Percentiles rank a stretch among this genome's conserved stretches.
phyloP scores from a whole-genome alignment of 2,797 vertebrate genomes.

The Triplophysa bombifrons region DNA sequence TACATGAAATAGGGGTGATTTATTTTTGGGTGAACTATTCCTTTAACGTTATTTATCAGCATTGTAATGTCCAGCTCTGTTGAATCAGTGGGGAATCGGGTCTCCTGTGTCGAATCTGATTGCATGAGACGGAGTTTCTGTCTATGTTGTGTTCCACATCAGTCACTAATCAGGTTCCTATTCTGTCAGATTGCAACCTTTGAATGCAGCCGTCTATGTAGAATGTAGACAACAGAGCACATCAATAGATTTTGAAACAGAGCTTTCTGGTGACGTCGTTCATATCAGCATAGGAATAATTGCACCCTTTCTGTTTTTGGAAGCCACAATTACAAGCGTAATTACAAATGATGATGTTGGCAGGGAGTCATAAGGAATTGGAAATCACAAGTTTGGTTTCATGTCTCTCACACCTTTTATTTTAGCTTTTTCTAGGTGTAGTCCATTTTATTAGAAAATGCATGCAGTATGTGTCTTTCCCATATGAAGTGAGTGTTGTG shows the following conservation, averaged over 20 bases:
- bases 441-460: slow-evolving; percentile 16
- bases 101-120: background rate
- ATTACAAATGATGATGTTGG: slow-evolving; percentile 26
- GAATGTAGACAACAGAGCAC: background rate
- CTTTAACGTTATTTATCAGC: background rate
- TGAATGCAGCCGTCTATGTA: background rate
- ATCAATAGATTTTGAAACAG: background rate
- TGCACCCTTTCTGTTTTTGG: slow-evolving; percentile 12
- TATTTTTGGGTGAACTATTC: background rate
- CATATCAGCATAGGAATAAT: slow-evolving; percentile 39
- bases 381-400: slow-evolving; percentile 12
- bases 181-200: background rate
- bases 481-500: slow-evolving; percentile 55
- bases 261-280: slow-evolving; percentile 9
- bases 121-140: background rate
- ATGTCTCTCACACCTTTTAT: slow-evolving; percentile 4
- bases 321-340: slow-evolving; percentile 32
- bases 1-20: too few relatives aligned
- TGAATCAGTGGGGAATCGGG: background rate
- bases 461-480: slow-evolving; percentile 18
- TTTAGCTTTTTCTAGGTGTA: background rate
- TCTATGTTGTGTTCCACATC: background rate
- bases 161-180: background rate
- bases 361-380: slow-evolving; percentile 7
- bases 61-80: background rate